Evolutionary conservation across 2,113 vertebrate species (phyloP), one percentile per base, ranked within the genome.

Genomic region (Plecotus auritus): DNA sequence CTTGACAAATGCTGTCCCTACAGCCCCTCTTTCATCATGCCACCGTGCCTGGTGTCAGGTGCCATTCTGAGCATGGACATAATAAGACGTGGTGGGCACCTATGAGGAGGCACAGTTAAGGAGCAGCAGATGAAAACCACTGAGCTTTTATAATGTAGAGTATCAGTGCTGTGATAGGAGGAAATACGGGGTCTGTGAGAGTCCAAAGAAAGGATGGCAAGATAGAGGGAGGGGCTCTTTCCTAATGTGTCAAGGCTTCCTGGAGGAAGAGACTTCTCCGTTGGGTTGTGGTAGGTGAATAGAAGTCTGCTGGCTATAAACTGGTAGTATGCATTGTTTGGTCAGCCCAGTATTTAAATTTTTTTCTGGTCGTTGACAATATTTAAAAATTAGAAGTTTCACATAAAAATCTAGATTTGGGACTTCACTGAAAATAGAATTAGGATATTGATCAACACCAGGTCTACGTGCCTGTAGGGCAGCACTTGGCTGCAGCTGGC

Each of bases 401-500:
- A 28, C 20, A 64, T 45, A 32, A 23, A 80, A 59, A n/a, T 86
- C 76, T 74, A 54, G 26, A 54, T 80, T 61, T 47, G 74, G 56
- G 61, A 45, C n/a, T 93, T 95, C 13, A 4, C 23, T 96, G 61
- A 18, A 73, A 70, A 56, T 56, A 37, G 42, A 82, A 70, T 26
- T 49, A 40, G 51, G 37, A 4, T 82, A 49, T 66, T 1, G 5
- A 11, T 51, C 16, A 35, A 13, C 32, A n/a, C 26, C 3, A 37
- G 67, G 26, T 14, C 42, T 23, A 4, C 1, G 4, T 47, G 16
- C 74, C 66, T 83, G 2, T 28, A 4, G 9, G 30, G 42, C 22
- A 85, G 42, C 7, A 37, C 4, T 2, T 5, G 49, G 42, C 28
- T 49, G 28, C 20, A 32, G 77, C 26, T 4, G 12, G 13, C 17